These are phyloP conservation scores for Notarius quadriscutis DNA, from an alignment of 2,113 vertebrate genomes.

Conservation along the genomic window DNA sequence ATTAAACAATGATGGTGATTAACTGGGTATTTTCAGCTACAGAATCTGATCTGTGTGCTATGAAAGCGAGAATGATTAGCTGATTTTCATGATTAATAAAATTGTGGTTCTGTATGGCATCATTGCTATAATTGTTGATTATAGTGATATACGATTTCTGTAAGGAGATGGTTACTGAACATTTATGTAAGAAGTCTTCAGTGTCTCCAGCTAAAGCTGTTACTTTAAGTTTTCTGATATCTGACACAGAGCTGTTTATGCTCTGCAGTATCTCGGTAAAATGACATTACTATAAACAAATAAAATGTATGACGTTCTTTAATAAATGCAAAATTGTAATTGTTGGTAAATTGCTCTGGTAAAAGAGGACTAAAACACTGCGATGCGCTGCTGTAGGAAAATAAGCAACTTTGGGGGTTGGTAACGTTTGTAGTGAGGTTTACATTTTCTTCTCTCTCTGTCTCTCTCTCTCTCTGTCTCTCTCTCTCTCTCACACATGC, in stretches of 20 bases:
- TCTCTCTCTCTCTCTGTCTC: neutral
- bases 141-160: too few relatives aligned
- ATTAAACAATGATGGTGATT: neutral
- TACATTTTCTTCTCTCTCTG: neutral
- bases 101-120: neutral
- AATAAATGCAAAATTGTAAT: neutral
- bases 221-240: too few relatives aligned
- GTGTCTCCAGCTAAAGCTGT: too few relatives aligned
- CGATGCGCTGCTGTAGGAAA: neutral
- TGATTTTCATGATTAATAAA: neutral
- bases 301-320: neutral
- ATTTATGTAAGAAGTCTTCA: neutral
- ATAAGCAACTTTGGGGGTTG: neutral
- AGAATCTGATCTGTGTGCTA: neutral
- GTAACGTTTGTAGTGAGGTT: neutral
- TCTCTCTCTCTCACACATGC: neutral
- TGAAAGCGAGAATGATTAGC: neutral
- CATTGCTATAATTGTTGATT: neutral
- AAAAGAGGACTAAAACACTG: neutral
- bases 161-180: neutral
- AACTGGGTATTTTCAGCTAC: neutral
- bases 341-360: neutral
- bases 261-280: too few relatives aligned
- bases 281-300: too few relatives aligned
- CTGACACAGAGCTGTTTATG: too few relatives aligned